phyloP scores from a whole-genome alignment of 2,113 vertebrate species.

The Podarcis raffonei region DNA sequence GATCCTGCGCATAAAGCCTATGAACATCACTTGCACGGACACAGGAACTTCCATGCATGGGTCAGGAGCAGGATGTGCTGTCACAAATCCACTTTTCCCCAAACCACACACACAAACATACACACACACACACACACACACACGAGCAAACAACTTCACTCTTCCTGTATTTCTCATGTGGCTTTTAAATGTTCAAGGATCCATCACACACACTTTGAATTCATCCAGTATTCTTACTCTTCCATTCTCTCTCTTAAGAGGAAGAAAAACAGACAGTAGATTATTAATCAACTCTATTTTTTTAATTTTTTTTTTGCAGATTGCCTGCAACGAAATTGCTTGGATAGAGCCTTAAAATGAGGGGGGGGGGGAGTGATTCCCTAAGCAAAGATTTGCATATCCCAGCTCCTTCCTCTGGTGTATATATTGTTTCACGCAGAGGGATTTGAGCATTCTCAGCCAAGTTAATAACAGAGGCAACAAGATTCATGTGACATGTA shows the following conservation, averaged over 20 bases:
- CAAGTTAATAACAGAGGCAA: constrained; percentile 1
- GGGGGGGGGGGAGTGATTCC: not conserved
- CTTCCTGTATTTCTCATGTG: not conserved
- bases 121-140: no score
- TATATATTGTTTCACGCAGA: not conserved
- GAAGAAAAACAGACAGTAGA: not conserved
- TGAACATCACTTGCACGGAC: not conserved
- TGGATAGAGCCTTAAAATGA: not conserved
- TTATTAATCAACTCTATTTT: constrained; percentile 7
- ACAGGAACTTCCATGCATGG: not conserved
- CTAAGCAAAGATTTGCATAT: not conserved
- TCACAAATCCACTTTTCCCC: not conserved
- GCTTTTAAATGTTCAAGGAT: not conserved
- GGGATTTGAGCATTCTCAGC: not conserved
- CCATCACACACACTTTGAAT: not conserved
- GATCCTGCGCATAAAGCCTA: not conserved
- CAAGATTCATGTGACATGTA: not conserved
- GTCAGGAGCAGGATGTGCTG: not conserved
- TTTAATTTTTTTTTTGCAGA: not conserved
- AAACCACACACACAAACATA: not conserved
- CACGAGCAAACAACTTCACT: not conserved
- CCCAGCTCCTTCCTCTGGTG: not conserved
- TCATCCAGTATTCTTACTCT: not conserved
- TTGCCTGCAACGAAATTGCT: constrained; percentile 6
- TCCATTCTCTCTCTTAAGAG: not conserved